A percentile compares a stretch with the other conserved stretches of the same genome.
Evolutionary conservation across 2,888 invertebrate genomes (phyloP).

Genomic region (Parnassius glacialis): DNA sequence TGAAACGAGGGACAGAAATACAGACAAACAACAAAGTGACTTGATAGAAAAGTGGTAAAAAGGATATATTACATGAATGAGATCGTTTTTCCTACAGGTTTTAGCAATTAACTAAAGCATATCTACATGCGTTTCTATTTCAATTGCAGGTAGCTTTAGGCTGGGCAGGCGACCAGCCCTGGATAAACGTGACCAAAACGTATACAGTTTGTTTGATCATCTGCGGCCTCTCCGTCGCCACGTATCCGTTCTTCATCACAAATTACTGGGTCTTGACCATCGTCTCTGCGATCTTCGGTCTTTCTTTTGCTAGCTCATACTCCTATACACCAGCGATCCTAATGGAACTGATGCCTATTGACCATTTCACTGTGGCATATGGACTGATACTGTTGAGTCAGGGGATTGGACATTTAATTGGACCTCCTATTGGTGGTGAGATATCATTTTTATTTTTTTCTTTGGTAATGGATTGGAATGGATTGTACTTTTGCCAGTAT

Average conservation of each 20-base stretch:
- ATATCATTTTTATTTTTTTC: not conserved
- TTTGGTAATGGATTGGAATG: no score
- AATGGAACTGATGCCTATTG: conserved; percentile 93
- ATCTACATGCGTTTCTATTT: not conserved
- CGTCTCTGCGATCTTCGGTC: conserved; percentile 87
- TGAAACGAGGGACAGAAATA: no score
- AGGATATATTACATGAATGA: no score
- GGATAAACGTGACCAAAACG: conserved; percentile 90
- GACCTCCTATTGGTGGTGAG: conserved; percentile 94
- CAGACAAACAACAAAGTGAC: no score
- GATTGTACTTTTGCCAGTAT: no score
- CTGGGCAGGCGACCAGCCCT: conserved; percentile 92
- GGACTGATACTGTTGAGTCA: conserved; percentile 93
- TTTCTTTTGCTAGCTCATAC: conserved; percentile 95
- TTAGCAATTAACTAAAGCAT: not conserved
- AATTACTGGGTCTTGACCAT: conserved; percentile 71
- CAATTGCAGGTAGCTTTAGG: conserved; percentile 86
- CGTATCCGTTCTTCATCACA: conserved; percentile 80
- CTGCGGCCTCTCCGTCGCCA: conserved; percentile 82
- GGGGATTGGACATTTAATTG: conserved; percentile 95
- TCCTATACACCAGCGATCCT: conserved; percentile 94
- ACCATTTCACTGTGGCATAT: conserved; percentile 95
- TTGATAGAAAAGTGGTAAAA: no score
- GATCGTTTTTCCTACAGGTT: no score
- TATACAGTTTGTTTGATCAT: conserved; percentile 89